Percentiles rank a stretch among this genome's conserved stretches.
These are phyloP conservation scores for Anolis apletophallus DNA, from an alignment of 2,797 vertebrate genomes.

Conservation along the genomic window DNA sequence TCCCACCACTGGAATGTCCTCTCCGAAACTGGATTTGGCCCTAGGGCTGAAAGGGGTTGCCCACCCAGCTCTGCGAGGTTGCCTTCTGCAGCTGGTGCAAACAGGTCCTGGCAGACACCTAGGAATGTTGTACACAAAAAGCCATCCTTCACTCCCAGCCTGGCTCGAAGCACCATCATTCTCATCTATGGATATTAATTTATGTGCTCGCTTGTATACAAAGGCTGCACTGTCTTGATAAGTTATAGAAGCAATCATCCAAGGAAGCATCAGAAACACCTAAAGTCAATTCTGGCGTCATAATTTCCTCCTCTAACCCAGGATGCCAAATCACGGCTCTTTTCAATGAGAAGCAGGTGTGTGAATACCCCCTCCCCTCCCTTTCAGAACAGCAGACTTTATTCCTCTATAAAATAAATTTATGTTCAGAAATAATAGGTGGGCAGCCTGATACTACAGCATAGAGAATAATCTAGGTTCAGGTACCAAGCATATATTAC, in stretches of 20 bases:
- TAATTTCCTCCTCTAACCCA: slow-evolving; percentile 81
- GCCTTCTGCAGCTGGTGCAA: slow-evolving; percentile 43
- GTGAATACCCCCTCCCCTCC: slow-evolving; percentile 71
- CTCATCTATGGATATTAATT: slow-evolving; percentile 82
- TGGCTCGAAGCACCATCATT: slow-evolving; percentile 64
- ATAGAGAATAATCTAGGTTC: slow-evolving; percentile 15
- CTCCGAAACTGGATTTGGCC: too few species aligned
- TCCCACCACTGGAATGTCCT: too few species aligned
- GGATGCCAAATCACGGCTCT: slow-evolving; percentile 79
- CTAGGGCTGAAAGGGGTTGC: too few species aligned
- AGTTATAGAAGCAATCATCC: slow-evolving; percentile 84
- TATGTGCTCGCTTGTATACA: slow-evolving; percentile 81
- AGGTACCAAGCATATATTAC: slow-evolving; percentile 19
- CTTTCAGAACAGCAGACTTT: slow-evolving; percentile 77
- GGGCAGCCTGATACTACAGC: slow-evolving; percentile 63
- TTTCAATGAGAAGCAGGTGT: slow-evolving; percentile 76
- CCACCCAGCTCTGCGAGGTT: slow-evolving; percentile 49
- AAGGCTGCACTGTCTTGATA: slow-evolving; percentile 79
- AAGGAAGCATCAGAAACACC: slow-evolving; percentile 80
- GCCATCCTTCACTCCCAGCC: slow-evolving; percentile 59
- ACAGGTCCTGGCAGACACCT: slow-evolving; percentile 22
- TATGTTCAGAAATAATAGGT: slow-evolving; percentile 75
- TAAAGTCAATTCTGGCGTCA: slow-evolving; percentile 82
- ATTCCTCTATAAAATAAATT: slow-evolving; percentile 82
- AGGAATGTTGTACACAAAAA: slow-evolving; percentile 54